A percentile compares a stretch with the other conserved stretches of the same genome.
These are phyloP conservation scores for Temnopleurus reevesii DNA, from an alignment of 53 echinoderm and acorn worm species.

Conservation along the genomic window DNA sequence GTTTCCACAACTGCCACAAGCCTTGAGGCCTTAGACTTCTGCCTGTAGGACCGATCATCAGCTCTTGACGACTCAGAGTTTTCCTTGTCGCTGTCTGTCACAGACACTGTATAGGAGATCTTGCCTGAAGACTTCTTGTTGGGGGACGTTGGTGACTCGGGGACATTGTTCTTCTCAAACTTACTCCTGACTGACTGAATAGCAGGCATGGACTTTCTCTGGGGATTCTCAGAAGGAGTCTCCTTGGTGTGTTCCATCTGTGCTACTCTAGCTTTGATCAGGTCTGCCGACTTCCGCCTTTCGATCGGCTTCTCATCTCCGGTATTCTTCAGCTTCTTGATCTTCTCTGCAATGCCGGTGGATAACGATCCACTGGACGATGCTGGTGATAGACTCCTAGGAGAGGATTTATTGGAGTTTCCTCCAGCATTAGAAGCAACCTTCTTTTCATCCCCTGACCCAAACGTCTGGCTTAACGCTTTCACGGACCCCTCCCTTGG, in stretches of 20 bases:
- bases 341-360: conserved; percentile 75
- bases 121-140: conserved; percentile 47
- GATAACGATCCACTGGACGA: conserved; percentile 86
- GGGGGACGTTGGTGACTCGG: background rate
- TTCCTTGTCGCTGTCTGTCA: conserved; percentile 63
- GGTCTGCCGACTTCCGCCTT: conserved; percentile 60
- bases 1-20: conserved; percentile 82
- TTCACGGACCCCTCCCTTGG: conserved; percentile 88
- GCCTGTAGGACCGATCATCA: conserved; percentile 48
- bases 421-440: background rate
- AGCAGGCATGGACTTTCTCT: conserved; percentile 83
- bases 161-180: conserved; percentile 68
- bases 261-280: conserved; percentile 49
- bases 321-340: conserved; percentile 66
- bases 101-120: conserved; percentile 65
- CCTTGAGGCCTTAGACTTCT: conserved; percentile 62
- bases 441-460: conserved; percentile 51
- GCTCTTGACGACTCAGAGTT: conserved; percentile 47
- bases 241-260: conserved; percentile 35
- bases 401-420: conserved; percentile 76
- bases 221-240: conserved; percentile 31
- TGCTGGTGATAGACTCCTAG: conserved; percentile 89
- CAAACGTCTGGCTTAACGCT: conserved; percentile 90
- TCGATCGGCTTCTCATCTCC: conserved; percentile 25
- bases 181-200: conserved; percentile 76